Conservation (phyloP, 2,113 vertebrate genomes). For the Nothobranchius kuhntae region DNA sequence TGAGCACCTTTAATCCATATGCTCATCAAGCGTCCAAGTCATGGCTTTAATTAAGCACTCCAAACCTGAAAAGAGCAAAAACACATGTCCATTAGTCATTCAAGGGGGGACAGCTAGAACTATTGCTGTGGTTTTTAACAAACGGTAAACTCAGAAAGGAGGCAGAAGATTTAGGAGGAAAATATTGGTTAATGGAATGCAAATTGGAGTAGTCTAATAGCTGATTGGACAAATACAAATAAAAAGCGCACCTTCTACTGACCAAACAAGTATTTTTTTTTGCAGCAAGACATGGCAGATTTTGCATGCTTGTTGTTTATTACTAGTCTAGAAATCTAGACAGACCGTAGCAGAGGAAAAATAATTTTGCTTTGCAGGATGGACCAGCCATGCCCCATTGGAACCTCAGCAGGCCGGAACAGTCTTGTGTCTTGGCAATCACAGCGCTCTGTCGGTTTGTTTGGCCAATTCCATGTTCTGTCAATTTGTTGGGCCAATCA, state of each 20-base stretch:
- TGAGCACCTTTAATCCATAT: constrained; percentile 79
- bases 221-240: constrained; percentile 58
- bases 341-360: too few species aligned
- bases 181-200: constrained; percentile 70
- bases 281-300: constrained; percentile 42
- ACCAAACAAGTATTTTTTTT: constrained; percentile 54
- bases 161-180: constrained; percentile 41
- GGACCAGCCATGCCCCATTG: too few species aligned
- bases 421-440: too few species aligned
- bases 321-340: constrained; percentile 16
- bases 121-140: constrained; percentile 52
- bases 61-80: constrained; percentile 59
- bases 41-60: constrained; percentile 78
- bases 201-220: constrained; percentile 70
- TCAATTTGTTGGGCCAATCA: constrained; percentile 4
- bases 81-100: constrained; percentile 71
- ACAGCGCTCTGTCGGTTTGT: too few species aligned
- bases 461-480: neutral
- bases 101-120: constrained; percentile 17
- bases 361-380: too few species aligned
- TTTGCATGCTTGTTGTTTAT: constrained; percentile 53
- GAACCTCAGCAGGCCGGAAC: too few species aligned
- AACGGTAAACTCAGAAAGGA: constrained; percentile 31
- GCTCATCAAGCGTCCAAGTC: constrained; percentile 77
- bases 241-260: constrained; percentile 61